Evolutionary conservation across 2,797 vertebrate genomes (phyloP).

Genomic region (Diplodus puntazzo): DNA sequence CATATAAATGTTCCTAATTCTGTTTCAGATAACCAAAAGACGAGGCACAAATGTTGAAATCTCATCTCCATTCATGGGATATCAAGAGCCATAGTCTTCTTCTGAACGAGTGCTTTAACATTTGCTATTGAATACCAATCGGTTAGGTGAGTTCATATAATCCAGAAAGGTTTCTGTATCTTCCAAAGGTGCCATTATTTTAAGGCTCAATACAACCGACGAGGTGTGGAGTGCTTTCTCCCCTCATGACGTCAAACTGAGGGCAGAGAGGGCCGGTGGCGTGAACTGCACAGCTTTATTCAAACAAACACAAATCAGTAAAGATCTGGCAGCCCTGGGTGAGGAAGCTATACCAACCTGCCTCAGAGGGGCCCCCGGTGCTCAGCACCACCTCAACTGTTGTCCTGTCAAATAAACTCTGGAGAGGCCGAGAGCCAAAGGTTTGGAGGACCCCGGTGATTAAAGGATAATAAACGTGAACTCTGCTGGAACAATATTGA

Average conservation of each 20-base stretch:
- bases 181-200: slow-evolving; percentile 21
- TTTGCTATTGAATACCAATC: neutral
- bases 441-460: slow-evolving; percentile 56
- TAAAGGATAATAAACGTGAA: slow-evolving; percentile 76
- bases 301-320: slow-evolving; percentile 73
- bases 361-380: slow-evolving; percentile 16
- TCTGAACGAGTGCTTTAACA: neutral
- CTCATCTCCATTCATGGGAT: neutral
- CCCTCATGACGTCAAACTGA: slow-evolving; percentile 42
- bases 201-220: neutral
- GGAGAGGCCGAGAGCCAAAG: slow-evolving; percentile 23
- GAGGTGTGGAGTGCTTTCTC: slow-evolving; percentile 23
- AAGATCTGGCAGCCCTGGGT: slow-evolving; percentile 48
- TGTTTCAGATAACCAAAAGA: neutral
- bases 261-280: neutral
- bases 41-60: neutral
- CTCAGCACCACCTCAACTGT: slow-evolving; percentile 41
- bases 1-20: neutral
- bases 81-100: neutral
- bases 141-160: neutral
- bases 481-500: slow-evolving; percentile 54
- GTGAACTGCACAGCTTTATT: slow-evolving; percentile 46
- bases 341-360: slow-evolving; percentile 28
- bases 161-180: neutral
- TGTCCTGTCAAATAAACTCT: slow-evolving; percentile 63